Percentiles rank a stretch among this genome's conserved stretches.
Conservation (phyloP, 2,888 invertebrate genomes). For the Trachelus tabidus region DNA sequence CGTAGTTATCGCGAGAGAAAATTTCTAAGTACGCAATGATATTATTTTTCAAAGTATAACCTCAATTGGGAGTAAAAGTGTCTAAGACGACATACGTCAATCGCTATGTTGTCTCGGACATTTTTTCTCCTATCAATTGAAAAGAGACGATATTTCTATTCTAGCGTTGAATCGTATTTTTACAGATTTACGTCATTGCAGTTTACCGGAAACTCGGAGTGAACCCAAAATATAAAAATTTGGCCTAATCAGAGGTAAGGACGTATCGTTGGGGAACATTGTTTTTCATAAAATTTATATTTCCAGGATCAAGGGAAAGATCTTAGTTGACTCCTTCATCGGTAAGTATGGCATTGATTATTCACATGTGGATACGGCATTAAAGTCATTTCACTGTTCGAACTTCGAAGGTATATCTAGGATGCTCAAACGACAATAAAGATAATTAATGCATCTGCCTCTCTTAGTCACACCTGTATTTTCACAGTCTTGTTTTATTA, state of each 20-base stretch:
- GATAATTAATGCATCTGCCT: background rate
- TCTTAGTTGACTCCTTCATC: background rate
- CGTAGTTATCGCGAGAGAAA: background rate
- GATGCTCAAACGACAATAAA: background rate
- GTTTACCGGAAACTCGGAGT: background rate
- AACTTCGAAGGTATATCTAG: background rate
- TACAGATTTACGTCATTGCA: background rate
- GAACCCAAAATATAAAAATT: background rate
- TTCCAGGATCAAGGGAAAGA: conserved; percentile 21
- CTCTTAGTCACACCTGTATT: conserved; percentile 53
- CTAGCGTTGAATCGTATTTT: background rate
- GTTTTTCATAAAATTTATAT: conserved; percentile 22
- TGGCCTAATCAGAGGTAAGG: background rate
- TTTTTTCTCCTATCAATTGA: too few relatives aligned
- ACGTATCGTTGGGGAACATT: conserved; percentile 2
- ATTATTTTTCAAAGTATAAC: too few relatives aligned
- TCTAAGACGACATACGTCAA: too few relatives aligned
- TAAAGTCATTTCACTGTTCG: too few relatives aligned
- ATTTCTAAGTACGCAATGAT: background rate
- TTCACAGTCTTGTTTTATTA: conserved; percentile 54
- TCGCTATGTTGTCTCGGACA: too few relatives aligned
- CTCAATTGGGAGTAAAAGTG: too few relatives aligned
- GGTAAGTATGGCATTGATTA: conserved; percentile 17
- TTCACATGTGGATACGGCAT: background rate
- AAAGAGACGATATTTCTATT: background rate